These are phyloP conservation scores for Pachycephus smyrnensis DNA, from an alignment of 2,888 invertebrate species.

Conservation along the genomic window DNA sequence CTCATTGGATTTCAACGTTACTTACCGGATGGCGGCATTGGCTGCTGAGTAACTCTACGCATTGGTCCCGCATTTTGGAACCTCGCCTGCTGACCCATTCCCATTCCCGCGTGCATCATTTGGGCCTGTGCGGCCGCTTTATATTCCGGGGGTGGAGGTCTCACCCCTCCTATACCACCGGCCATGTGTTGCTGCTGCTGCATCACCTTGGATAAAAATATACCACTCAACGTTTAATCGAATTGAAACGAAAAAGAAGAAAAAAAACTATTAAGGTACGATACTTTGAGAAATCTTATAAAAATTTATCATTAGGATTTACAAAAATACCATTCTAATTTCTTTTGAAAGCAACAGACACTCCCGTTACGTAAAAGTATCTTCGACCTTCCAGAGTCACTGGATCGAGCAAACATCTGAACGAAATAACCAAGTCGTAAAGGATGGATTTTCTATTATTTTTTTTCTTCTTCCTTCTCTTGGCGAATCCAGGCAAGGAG, in stretches of 20 bases:
- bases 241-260: slow-evolving; percentile 11
- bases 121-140: slow-evolving; percentile 76
- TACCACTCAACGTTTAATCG: slow-evolving; percentile 9
- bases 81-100: slow-evolving; percentile 64
- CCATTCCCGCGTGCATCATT: slow-evolving; percentile 70
- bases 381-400: too few relatives aligned
- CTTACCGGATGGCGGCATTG: slow-evolving; percentile 78
- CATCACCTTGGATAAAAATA: slow-evolving; percentile 50
- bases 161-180: slow-evolving; percentile 65
- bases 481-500: too few relatives aligned
- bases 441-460: too few relatives aligned
- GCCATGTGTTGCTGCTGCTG: slow-evolving; percentile 68
- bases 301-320: too few relatives aligned
- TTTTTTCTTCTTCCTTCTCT: too few relatives aligned
- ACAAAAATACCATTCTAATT: too few relatives aligned
- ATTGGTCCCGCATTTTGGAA: slow-evolving; percentile 71
- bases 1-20: slow-evolving; percentile 25
- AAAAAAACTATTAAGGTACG: not conserved
- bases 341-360: too few relatives aligned
- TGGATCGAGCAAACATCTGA: too few relatives aligned
- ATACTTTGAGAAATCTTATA: too few relatives aligned
- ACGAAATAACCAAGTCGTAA: too few relatives aligned
- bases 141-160: slow-evolving; percentile 89
- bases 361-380: too few relatives aligned
- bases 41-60: slow-evolving; percentile 77